Base-by-base conservation (phyloP, 2,888 invertebrate species). In the Sialis fuliginosa region DNA sequence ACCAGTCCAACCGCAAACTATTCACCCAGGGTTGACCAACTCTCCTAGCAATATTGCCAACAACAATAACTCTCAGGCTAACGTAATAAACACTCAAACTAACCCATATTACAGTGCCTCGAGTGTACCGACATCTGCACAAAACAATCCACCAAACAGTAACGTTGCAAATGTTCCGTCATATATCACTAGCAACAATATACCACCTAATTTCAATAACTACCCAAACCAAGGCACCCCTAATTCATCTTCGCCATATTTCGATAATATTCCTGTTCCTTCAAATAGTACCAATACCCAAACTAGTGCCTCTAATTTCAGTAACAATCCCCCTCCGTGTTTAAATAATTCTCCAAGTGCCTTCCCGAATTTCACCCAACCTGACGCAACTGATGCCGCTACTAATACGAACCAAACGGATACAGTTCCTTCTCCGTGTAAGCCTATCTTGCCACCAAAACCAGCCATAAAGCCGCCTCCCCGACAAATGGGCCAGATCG, bases 361-460 rank as follows among this genome's bases (percentile, higher is more conserved):
- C 75, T 58, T 71, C 73, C 51, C 70, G 71, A 22, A 22, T 52
- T 76, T 76, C 56, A 76, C 77, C 2, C 75, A 76, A 4, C 54
- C 72, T 35, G 65, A 69, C 4, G 73, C 71, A 7, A 73, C 76
- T 6, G 61, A 63, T 39, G 71, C 71, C 54, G 68, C 68, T 51
- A 68, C 69, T 49, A 53, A 22, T 22, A 22, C 22, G 22, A 22
- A 22, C 22, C 22, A 51, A 39, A 63, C 66, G 6, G 74, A 75
- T 55, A 75, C 73, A 58, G 69, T 68, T 37, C 71, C 74, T 42
- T 22, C 22, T 22, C 22, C 22, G 22, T 22, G 22, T 22, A 81
- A 86, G 61, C 87, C 87, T 1, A 85, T 87, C 2, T 62, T 87
- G 61, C 87, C 86, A 50, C 86, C 86, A 7, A 91, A 90, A 67